A percentile compares a stretch with the other conserved stretches of the same genome.
These are phyloP conservation scores for Callopanchax toddi DNA, from an alignment of 2,113 vertebrate species.

Conservation along the genomic window DNA sequence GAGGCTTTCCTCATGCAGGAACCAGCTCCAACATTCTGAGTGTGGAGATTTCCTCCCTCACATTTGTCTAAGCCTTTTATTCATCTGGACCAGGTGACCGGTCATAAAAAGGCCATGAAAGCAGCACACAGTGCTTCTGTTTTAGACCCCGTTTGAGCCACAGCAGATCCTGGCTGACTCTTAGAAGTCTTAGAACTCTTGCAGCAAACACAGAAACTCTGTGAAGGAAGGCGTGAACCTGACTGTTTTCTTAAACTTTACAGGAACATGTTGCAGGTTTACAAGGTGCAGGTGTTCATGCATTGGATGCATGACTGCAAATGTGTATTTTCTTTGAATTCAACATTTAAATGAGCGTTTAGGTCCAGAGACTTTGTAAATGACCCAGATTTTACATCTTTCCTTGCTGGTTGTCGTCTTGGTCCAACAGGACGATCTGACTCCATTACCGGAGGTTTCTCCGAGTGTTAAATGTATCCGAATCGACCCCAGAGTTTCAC, in stretches of 20 bases:
- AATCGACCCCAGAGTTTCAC: conserved; percentile 86
- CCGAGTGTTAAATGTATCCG: conserved; percentile 80
- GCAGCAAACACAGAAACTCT: not conserved
- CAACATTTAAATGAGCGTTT: too few relatives aligned
- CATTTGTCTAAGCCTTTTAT: not conserved
- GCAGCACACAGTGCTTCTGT: not conserved
- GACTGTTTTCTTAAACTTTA: not conserved
- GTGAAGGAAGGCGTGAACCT: not conserved
- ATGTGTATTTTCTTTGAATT: too few relatives aligned
- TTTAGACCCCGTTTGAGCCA: not conserved
- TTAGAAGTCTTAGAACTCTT: not conserved
- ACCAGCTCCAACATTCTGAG: too few relatives aligned
- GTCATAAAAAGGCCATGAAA: not conserved
- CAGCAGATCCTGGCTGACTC: not conserved
- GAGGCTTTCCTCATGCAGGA: too few relatives aligned
- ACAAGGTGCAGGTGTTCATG: conserved; percentile 20
- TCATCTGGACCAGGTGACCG: not conserved
- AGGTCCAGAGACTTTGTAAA: not conserved
- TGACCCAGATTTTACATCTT: not conserved
- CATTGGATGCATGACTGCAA: too few relatives aligned
- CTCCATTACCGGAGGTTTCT: conserved; percentile 79
- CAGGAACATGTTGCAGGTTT: conserved; percentile 8
- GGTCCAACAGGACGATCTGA: conserved; percentile 81
- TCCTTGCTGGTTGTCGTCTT: not conserved
- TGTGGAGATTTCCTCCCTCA: too few relatives aligned